These are phyloP conservation scores for Bombus ignitus DNA, from an alignment of 1,140 invertebrate species.

Conservation along the genomic window DNA sequence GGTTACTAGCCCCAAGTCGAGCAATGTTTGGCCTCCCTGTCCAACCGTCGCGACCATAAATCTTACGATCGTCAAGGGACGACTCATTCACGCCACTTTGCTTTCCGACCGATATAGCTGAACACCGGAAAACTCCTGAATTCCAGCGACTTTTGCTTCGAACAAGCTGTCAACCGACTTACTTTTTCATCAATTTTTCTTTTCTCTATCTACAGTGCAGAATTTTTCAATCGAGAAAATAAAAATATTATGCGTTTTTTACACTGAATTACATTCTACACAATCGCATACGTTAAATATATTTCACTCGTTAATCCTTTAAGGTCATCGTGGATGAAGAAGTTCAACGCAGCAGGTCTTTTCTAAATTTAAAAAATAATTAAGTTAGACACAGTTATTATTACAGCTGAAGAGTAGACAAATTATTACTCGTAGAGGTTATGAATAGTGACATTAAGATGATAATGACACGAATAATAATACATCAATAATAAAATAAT, in stretches of 20 bases:
- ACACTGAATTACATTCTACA: too few relatives aligned
- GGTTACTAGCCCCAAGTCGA: conserved; percentile 71
- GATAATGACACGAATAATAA: too few relatives aligned
- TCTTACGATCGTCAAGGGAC: conserved; percentile 81
- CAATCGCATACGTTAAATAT: too few relatives aligned
- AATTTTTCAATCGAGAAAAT: neutral
- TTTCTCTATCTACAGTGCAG: neutral
- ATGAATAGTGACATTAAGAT: too few relatives aligned
- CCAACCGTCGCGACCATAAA: conserved; percentile 77
- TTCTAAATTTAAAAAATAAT: too few relatives aligned
- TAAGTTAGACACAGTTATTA: neutral
- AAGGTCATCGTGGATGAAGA: too few relatives aligned
- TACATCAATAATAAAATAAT: too few relatives aligned
- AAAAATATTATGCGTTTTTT: neutral
- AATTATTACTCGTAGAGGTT: neutral
- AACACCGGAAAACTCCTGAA: conserved; percentile 55
- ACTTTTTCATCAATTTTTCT: conserved; percentile 1
- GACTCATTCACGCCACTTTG: conserved; percentile 81
- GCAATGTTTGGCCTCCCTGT: conserved; percentile 63
- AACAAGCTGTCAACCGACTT: conserved; percentile 15
- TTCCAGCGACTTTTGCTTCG: conserved; percentile 55
- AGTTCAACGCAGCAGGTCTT: too few relatives aligned
- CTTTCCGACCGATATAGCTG: conserved; percentile 74
- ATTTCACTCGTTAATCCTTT: too few relatives aligned
- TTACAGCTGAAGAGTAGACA: too few relatives aligned